Percentiles rank a stretch among this genome's conserved stretches.
These are phyloP conservation scores for Stramonita haemastoma DNA, from an alignment of 2,888 invertebrate genomes.

Conservation along the genomic window DNA sequence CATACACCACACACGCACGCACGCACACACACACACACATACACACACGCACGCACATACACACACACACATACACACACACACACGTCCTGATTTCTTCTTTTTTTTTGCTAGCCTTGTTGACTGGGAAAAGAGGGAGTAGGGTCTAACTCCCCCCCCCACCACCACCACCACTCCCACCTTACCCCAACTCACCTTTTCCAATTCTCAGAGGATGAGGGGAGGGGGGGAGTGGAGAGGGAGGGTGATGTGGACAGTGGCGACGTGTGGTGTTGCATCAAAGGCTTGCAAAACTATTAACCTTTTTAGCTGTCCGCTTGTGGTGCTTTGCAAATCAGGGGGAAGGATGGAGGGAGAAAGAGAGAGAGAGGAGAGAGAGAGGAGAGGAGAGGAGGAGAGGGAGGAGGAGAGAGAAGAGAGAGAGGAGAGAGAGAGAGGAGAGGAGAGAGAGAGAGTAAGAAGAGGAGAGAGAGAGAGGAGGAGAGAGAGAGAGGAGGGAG, in stretches of 20 bases:
- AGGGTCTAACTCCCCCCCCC: not conserved
- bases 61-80: not conserved
- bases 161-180: not conserved
- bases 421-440: not conserved
- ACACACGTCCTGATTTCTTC: too few species aligned
- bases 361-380: too few species aligned
- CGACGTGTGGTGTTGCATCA: too few species aligned
- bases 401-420: not conserved
- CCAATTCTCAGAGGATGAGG: not conserved
- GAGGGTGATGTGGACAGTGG: too few species aligned
- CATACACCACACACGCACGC: too few species aligned
- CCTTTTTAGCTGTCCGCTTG: too few species aligned
- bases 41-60: not conserved
- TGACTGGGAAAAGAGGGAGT: too few species aligned
- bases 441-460: not conserved
- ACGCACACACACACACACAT: not conserved
- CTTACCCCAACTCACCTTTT: not conserved
- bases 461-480: not conserved
- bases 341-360: too few species aligned
- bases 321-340: too few species aligned
- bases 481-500: not conserved
- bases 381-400: not conserved
- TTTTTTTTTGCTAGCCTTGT: too few species aligned
- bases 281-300: too few species aligned
- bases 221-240: too few species aligned